phyloP scores from a whole-genome alignment of 2,797 vertebrate species.

The Scleropages formosus region DNA sequence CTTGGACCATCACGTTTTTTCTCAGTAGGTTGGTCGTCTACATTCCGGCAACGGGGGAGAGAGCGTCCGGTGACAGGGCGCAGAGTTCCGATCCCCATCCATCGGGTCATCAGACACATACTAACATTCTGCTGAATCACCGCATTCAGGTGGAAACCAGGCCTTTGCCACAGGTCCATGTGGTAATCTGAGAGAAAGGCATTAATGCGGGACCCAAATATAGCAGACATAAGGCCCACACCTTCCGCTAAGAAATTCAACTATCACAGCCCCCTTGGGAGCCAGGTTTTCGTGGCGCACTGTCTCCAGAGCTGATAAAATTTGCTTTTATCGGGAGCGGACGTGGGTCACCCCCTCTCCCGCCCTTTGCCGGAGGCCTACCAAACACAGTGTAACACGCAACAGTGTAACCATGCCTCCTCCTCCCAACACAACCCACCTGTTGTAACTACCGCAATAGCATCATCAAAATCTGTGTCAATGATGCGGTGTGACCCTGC shows the following conservation, averaged over 20 bases:
- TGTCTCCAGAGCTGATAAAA: slow-evolving; percentile 23
- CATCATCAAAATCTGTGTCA: slow-evolving; percentile 99
- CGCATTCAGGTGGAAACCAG: neutral
- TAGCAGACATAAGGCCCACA: neutral
- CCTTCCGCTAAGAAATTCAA: neutral
- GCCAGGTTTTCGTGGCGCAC: neutral
- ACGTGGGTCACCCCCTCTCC: slow-evolving; percentile 45
- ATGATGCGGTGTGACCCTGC: slow-evolving; percentile 98
- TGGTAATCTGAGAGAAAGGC: neutral
- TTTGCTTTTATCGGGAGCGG: slow-evolving; percentile 11
- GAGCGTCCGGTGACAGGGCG: slow-evolving; percentile 38
- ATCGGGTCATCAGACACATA: neutral
- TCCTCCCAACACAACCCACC: slow-evolving; percentile 81
- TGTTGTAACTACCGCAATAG: slow-evolving; percentile 92
- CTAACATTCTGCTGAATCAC: too few relatives aligned
- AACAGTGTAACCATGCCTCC: slow-evolving; percentile 68
- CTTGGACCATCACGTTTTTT: slow-evolving; percentile 45
- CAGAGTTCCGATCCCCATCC: neutral
- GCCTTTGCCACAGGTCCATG: neutral
- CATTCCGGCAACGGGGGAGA: slow-evolving; percentile 69
- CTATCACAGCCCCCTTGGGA: neutral
- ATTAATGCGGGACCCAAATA: neutral
- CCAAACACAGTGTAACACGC: slow-evolving; percentile 48
- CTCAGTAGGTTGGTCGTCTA: slow-evolving; percentile 42
- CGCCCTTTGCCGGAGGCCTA: slow-evolving; percentile 64